These are phyloP conservation scores for Cydia pomonella DNA, from an alignment of 1,140 invertebrate genomes.

Conservation along the genomic window DNA sequence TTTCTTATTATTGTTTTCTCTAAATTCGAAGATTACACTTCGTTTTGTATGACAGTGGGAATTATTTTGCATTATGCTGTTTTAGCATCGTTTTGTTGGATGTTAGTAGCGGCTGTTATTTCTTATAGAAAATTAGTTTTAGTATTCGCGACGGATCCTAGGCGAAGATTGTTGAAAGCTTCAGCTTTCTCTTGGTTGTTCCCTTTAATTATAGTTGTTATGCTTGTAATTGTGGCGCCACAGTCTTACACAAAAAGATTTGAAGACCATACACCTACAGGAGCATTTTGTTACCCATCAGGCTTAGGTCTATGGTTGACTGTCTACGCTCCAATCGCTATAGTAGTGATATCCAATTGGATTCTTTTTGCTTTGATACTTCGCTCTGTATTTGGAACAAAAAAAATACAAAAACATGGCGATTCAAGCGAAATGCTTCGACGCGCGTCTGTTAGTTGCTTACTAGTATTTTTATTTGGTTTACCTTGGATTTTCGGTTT, in stretches of 20 bases:
- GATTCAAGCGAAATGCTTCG: conserved; percentile 44
- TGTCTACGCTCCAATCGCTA: conserved; percentile 46
- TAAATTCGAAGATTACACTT: conserved; percentile 38
- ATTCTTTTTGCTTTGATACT: conserved; percentile 51
- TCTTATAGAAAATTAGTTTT: conserved; percentile 54
- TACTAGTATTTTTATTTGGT: conserved; percentile 62
- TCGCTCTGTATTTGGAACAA: conserved; percentile 45
- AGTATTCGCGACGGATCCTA: conserved; percentile 45
- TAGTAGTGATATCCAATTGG: conserved; percentile 49
- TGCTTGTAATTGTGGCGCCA: conserved; percentile 40
- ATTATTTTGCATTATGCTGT: conserved; percentile 55
- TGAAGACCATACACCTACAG: conserved; percentile 36
- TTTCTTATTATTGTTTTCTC: conserved; percentile 48
- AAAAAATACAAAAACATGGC: conserved; percentile 46
- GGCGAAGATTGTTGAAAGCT: conserved; percentile 50
- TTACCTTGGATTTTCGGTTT: conserved; percentile 61
- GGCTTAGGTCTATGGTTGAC: conserved; percentile 49
- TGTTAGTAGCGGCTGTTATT: conserved; percentile 55
- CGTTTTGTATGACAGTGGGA: conserved; percentile 48
- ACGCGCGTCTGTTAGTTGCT: conserved; percentile 47
- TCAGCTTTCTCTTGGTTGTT: conserved; percentile 50
- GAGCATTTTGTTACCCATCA: conserved; percentile 49
- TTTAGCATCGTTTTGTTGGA: conserved; percentile 59
- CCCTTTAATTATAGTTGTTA: conserved; percentile 43
- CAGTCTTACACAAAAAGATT: conserved; percentile 42